A percentile compares a stretch with the other conserved stretches of the same genome.
phyloP scores from a whole-genome alignment of 2,797 vertebrate species.

The Phylloscopus collybita region DNA sequence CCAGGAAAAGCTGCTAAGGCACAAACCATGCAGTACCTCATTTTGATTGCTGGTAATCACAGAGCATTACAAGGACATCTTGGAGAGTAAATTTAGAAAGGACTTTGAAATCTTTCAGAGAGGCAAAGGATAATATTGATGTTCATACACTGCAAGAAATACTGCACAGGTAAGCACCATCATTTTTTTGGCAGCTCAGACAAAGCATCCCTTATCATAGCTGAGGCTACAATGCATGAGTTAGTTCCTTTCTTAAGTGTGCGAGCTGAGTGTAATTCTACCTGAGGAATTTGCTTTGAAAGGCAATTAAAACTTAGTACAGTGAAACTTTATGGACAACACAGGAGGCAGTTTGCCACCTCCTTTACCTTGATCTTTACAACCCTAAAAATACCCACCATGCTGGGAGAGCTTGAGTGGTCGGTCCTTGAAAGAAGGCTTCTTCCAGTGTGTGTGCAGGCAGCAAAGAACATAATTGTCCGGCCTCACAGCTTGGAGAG shows the following conservation, averaged over 20 bases:
- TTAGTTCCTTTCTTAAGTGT: neutral
- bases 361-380: constrained; percentile 2
- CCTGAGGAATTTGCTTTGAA: neutral
- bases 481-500: neutral
- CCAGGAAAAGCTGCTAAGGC: neutral
- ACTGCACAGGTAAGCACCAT: neutral
- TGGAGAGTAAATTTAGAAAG: neutral
- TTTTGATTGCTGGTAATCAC: neutral
- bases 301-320: constrained; percentile 26
- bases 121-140: neutral
- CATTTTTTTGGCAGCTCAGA: neutral
- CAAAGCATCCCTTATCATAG: neutral
- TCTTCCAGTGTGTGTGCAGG: neutral
- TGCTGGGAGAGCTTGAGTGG: neutral
- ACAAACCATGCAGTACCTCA: neutral
- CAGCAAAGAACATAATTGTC: neutral
- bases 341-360: neutral
- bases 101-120: neutral
- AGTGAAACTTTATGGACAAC: neutral
- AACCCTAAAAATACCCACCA: neutral
- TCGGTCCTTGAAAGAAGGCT: neutral
- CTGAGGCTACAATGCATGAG: neutral
- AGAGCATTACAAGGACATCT: neutral
- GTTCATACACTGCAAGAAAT: neutral
- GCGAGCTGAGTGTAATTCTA: neutral